Conservation (phyloP, 2,888 invertebrate genomes). For the Salpingus planirostris region DNA sequence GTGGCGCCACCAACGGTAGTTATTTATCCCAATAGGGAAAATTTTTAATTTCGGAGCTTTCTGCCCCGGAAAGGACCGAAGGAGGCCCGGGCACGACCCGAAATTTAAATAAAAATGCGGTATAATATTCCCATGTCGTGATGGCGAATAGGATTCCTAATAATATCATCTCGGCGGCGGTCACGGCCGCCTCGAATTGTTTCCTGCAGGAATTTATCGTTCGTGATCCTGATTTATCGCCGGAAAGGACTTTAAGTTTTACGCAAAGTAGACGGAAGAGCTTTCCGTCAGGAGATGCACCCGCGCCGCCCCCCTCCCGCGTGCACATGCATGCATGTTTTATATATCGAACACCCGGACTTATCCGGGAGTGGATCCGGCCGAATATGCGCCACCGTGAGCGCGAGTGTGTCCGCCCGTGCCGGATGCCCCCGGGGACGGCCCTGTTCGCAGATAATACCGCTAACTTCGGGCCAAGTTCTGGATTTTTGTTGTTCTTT, state of each 20-base stretch:
- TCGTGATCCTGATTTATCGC: constrained; percentile 17
- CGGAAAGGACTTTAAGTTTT: constrained; percentile 8
- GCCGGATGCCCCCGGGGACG: constrained; percentile 25
- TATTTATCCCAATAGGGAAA: too few relatives aligned
- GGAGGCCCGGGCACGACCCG: too few relatives aligned
- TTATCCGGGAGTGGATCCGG: constrained; percentile 26
- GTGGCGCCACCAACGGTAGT: too few relatives aligned
- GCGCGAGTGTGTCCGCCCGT: constrained; percentile 29
- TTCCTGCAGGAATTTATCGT: constrained; percentile 7
- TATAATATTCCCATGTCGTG: constrained; percentile 2
- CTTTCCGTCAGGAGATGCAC: neutral
- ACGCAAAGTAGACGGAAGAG: constrained; percentile 7
- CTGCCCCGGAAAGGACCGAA: too few relatives aligned
- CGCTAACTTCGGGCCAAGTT: constrained; percentile 32
- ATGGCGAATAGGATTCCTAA: constrained; percentile 2
- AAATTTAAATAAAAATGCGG: constrained; percentile 3
- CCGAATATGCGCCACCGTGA: constrained; percentile 26
- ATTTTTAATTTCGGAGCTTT: too few relatives aligned
- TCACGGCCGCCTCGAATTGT: constrained; percentile 8
- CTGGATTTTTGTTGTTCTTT: constrained; percentile 36
- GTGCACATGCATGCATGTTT: constrained; percentile 18
- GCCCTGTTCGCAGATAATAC: constrained; percentile 33
- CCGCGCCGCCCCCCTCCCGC: neutral
- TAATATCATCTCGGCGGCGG: constrained; percentile 5
- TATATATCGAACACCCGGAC: constrained; percentile 23